phyloP scores from a whole-genome alignment of 2,888 invertebrate genomes.

The Coremacera marginata region DNA sequence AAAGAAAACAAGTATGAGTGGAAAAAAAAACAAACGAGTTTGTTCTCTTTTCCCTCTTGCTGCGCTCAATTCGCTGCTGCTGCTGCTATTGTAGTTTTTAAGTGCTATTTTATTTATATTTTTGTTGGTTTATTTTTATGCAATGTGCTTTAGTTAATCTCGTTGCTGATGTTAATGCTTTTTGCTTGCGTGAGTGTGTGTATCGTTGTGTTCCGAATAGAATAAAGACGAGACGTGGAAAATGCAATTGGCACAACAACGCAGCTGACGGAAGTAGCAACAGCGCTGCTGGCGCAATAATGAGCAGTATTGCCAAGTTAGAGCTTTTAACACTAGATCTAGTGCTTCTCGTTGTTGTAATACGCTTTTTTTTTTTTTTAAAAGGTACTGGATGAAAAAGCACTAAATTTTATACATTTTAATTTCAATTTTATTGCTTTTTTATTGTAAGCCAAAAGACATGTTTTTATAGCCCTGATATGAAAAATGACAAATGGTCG shows the following conservation, averaged over 20 bases:
- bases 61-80: conserved; percentile 11
- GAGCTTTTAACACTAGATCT: too few relatives aligned
- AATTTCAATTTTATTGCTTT: too few relatives aligned
- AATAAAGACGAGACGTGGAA: neutral
- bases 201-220: neutral
- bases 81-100: neutral
- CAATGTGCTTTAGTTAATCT: conserved; percentile 9
- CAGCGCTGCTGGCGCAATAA: neutral
- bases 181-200: neutral
- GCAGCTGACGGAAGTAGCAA: neutral
- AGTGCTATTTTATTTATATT: neutral
- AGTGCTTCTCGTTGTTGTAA: too few relatives aligned
- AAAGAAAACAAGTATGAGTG: neutral
- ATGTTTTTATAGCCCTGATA: too few relatives aligned
- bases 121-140: conserved; percentile 14
- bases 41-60: conserved; percentile 1
- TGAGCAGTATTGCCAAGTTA: too few relatives aligned
- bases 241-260: conserved; percentile 21
- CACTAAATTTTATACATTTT: too few relatives aligned
- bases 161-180: neutral
- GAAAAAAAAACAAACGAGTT: conserved; percentile 28
- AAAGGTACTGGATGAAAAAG: too few relatives aligned
- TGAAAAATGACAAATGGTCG: too few relatives aligned
- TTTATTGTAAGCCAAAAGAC: too few relatives aligned
- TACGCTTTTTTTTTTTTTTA: too few relatives aligned